These are phyloP conservation scores for Metridium senile DNA, from an alignment of 92 coral and sea anemone species.

Conservation along the genomic window DNA sequence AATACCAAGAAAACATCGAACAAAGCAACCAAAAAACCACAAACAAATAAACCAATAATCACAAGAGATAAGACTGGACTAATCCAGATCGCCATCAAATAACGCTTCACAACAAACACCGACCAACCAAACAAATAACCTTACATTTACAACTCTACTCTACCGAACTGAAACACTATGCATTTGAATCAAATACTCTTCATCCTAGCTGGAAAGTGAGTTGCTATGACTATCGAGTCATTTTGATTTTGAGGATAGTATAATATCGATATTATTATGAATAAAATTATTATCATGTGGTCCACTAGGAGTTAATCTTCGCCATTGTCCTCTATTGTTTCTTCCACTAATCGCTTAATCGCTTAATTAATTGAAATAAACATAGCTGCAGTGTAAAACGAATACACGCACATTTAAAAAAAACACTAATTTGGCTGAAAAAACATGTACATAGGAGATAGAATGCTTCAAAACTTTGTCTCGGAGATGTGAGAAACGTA, in stretches of 20 bases:
- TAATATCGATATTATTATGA: no score
- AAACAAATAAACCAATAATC: not conserved
- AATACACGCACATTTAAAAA: not conserved
- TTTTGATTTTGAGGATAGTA: no score
- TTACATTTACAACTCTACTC: no score
- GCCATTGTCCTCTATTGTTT: not conserved
- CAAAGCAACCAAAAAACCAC: not conserved
- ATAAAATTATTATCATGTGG: not conserved
- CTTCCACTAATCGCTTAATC: not conserved
- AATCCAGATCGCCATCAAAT: not conserved
- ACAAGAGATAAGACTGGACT: not conserved
- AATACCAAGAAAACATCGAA: not conserved
- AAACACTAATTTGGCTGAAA: not conserved
- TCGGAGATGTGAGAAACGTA: no score
- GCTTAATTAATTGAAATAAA: not conserved
- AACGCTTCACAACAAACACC: not conserved
- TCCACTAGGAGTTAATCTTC: not conserved
- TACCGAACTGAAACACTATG: no score
- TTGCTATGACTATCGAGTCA: no score
- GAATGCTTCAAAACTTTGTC: no score
- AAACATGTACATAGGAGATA: not conserved
- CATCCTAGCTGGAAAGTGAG: no score
- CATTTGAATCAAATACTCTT: no score
- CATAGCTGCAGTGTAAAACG: not conserved
- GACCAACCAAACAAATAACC: not conserved